Percentiles rank a stretch among this genome's conserved stretches.
phyloP scores from a whole-genome alignment of 2,888 invertebrate species.

The Odontomyia ornata region DNA sequence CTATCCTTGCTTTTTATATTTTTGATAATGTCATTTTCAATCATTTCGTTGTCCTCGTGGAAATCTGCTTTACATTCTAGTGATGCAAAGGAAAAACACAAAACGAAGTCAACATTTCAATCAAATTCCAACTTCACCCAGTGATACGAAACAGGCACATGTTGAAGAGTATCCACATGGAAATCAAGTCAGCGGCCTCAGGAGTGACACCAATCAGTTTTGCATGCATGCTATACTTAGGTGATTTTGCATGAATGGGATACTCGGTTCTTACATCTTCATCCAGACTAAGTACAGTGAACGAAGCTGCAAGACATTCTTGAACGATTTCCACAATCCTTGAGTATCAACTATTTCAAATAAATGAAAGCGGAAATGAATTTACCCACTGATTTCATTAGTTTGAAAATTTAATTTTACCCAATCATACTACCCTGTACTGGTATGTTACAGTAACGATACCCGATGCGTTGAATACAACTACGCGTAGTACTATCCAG shows the following conservation, averaged over 20 bases:
- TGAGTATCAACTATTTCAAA: no score
- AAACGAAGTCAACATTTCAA: background rate
- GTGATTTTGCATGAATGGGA: no score
- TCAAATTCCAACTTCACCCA: background rate
- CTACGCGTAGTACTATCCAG: background rate
- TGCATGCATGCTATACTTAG: background rate
- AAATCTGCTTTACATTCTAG: background rate
- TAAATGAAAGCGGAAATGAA: no score
- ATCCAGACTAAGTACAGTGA: no score
- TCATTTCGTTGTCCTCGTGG: background rate
- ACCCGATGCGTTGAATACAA: no score
- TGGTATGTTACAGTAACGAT: no score
- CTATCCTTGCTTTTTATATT: background rate
- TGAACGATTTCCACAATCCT: no score
- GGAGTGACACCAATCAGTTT: background rate
- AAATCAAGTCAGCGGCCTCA: slow-evolving; percentile 1
- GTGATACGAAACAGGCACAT: background rate
- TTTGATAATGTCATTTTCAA: slow-evolving; percentile 22
- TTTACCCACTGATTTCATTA: no score
- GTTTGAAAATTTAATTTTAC: no score
- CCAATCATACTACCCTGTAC: no score
- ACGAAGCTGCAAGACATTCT: no score
- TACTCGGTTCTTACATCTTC: no score
- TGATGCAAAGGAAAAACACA: background rate
- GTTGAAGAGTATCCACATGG: slow-evolving; percentile 2